Evolutionary conservation across 2,113 vertebrate genomes (phyloP).

Genomic region (Pseudonaja textilis): DNA sequence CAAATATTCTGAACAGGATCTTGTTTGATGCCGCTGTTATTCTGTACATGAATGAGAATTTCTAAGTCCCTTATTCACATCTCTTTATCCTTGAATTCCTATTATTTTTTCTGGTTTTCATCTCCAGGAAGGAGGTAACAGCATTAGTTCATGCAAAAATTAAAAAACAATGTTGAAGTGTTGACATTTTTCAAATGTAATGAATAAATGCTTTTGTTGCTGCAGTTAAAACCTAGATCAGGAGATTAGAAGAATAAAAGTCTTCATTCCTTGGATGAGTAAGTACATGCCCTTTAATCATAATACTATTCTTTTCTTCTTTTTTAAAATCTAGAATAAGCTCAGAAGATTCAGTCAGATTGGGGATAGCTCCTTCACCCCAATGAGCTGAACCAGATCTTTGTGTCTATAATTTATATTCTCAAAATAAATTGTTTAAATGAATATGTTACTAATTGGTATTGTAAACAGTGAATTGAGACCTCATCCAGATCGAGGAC

Average conservation of each 20-base stretch:
- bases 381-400: not conserved
- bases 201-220: not conserved
- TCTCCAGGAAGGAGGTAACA: not conserved
- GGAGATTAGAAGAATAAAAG: not conserved
- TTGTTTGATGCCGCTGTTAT: not conserved
- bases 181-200: not conserved
- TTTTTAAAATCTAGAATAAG: not conserved
- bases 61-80: not conserved
- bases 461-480: not conserved
- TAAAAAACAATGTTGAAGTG: not conserved
- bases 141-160: not conserved
- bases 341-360: not conserved
- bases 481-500: not conserved
- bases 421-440: not conserved
- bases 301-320: not conserved
- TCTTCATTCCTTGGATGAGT: not conserved
- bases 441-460: not conserved
- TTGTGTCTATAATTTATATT: not conserved
- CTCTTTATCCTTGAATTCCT: not conserved
- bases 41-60: not conserved
- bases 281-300: not conserved
- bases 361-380: not conserved
- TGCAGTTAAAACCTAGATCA: not conserved
- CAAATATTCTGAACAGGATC: not conserved
- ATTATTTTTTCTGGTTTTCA: not conserved